Evolutionary conservation across 2,888 invertebrate genomes (phyloP).

Genomic region (Orthonychiurus folsomi): DNA sequence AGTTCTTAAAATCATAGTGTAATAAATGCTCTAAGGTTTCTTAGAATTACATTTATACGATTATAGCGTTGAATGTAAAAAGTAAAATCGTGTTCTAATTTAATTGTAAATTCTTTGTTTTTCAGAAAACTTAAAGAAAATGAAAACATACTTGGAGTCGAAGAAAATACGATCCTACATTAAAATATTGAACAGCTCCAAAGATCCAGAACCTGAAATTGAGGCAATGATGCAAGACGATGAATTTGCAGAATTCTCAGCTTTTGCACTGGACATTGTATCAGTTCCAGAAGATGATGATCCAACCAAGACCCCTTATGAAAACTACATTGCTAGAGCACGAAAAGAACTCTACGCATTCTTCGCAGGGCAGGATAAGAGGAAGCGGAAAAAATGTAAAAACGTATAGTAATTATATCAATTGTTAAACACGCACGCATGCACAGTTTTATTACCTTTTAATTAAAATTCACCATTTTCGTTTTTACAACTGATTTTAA

Average conservation of each 20-base stretch:
- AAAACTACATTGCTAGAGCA: not conserved
- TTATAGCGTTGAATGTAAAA: no score
- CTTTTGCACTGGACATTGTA: slow-evolving; percentile 9
- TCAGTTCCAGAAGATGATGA: not conserved
- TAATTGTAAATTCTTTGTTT: no score
- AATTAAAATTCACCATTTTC: no score
- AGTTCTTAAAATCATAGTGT: no score
- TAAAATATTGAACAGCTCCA: slow-evolving; percentile 15
- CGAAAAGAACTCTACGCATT: not conserved
- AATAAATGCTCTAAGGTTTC: no score
- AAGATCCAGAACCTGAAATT: slow-evolving; percentile 17
- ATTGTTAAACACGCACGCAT: no score
- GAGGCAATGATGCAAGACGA: slow-evolving; percentile 22
- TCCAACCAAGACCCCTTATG: not conserved
- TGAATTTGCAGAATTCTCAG: slow-evolving; percentile 17
- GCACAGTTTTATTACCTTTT: no score
- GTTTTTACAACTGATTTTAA: no score
- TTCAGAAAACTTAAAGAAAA: slow-evolving; percentile 11
- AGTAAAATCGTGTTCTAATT: no score
- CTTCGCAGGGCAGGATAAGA: not conserved
- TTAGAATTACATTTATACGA: no score
- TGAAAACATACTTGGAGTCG: slow-evolving; percentile 14
- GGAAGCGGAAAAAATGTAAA: no score
- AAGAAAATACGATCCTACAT: slow-evolving; percentile 11
- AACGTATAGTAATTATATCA: no score